These are phyloP conservation scores for Mionectes macconnelli DNA, from an alignment of 2,113 vertebrate species.

Conservation along the genomic window DNA sequence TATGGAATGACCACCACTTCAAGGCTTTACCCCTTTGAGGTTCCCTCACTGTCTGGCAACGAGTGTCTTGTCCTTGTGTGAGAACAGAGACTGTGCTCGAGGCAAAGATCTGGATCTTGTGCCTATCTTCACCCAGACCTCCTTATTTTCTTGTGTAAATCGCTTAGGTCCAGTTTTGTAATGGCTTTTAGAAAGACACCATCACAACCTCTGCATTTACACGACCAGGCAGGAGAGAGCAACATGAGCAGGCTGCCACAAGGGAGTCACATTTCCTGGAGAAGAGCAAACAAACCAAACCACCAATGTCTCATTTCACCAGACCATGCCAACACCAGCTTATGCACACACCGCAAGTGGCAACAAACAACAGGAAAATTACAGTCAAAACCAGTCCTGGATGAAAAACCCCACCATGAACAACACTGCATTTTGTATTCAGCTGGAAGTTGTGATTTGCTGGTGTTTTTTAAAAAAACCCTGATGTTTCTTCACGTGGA, in stretches of 20 bases:
- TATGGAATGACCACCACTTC: not conserved
- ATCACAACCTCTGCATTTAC: not conserved
- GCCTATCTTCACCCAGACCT: not conserved
- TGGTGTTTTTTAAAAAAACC: not conserved
- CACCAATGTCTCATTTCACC: not conserved
- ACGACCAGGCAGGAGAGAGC: not conserved
- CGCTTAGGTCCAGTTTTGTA: not conserved
- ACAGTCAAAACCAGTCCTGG: not conserved
- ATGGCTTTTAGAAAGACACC: not conserved
- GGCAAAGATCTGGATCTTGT: not conserved
- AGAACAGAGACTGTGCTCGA: not conserved
- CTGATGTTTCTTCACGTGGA: not conserved
- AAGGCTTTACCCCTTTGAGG: not conserved
- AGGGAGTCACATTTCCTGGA: conserved; percentile 2
- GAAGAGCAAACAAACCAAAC: conserved; percentile 13
- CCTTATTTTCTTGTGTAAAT: accelerated
- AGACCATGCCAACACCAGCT: not conserved
- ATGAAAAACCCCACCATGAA: not conserved
- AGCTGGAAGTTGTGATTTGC: not conserved
- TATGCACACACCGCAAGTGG: not conserved
- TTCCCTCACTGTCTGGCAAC: not conserved
- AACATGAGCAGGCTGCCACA: not conserved
- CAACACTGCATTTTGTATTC: not conserved
- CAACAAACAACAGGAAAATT: conserved; percentile 22
- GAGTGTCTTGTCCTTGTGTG: not conserved